phyloP scores from a whole-genome alignment of 2,113 vertebrate genomes.

The Balaeniceps rex region DNA sequence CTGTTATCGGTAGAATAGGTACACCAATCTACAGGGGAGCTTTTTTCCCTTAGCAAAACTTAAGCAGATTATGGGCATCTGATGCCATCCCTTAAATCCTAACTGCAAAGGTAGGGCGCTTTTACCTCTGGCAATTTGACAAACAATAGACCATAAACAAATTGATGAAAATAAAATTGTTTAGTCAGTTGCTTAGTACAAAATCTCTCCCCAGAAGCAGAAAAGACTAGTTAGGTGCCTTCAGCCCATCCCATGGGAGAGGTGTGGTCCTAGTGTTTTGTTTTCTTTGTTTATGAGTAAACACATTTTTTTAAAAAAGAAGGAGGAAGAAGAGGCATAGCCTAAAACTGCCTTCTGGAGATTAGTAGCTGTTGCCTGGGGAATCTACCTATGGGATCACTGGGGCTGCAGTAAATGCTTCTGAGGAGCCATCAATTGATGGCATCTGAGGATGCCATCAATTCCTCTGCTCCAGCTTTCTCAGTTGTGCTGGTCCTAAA shows the following conservation, averaged over 20 bases:
- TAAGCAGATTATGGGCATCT: not conserved
- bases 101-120: not conserved
- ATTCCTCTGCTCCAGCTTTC: not conserved
- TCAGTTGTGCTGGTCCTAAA: not conserved
- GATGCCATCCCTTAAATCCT: not conserved
- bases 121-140: not conserved
- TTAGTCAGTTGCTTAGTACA: not conserved
- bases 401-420: not conserved
- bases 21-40: not conserved
- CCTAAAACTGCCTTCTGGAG: not conserved
- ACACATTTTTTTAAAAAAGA: not conserved
- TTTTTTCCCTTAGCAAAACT: not conserved
- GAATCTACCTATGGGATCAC: not conserved
- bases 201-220: not conserved
- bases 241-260: not conserved
- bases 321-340: not conserved
- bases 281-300: not conserved
- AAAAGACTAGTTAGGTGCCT: not conserved
- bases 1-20: not conserved
- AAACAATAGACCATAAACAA: not conserved
- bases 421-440: not conserved
- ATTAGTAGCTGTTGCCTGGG: not conserved
- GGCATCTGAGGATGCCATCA: not conserved
- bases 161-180: not conserved
- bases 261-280: not conserved